Evolutionary conservation across 2,888 invertebrate species (phyloP).

Genomic region (Corbicula japonica): DNA sequence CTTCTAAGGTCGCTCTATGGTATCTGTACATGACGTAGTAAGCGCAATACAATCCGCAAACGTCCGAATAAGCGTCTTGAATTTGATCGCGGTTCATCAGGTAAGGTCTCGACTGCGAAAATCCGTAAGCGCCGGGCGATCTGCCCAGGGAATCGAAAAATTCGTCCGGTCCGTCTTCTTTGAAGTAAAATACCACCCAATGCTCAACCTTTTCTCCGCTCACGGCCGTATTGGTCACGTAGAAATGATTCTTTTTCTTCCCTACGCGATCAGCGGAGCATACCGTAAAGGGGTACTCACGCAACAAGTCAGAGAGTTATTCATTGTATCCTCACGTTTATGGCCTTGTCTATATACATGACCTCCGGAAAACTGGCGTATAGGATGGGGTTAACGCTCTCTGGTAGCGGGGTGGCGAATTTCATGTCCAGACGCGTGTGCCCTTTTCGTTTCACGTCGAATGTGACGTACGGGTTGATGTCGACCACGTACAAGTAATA

Average conservation of each 20-base stretch:
- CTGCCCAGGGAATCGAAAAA: constrained; percentile 47
- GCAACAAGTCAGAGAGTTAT: neutral
- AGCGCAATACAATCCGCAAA: constrained; percentile 31
- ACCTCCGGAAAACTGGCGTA: constrained; percentile 48
- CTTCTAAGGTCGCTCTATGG: neutral
- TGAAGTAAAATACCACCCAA: constrained; percentile 45
- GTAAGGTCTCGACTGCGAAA: neutral
- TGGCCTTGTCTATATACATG: constrained; percentile 25
- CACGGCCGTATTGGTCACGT: constrained; percentile 25
- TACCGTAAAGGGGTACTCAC: constrained; percentile 5
- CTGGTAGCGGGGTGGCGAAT: constrained; percentile 43
- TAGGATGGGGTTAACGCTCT: constrained; percentile 40
- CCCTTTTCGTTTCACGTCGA: constrained; percentile 43
- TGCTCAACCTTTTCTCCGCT: constrained; percentile 18
- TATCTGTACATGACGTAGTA: constrained; percentile 12
- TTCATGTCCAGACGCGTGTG: constrained; percentile 38
- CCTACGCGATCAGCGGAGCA: constrained; percentile 29
- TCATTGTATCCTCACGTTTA: constrained; percentile 20
- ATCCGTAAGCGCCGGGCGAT: constrained; percentile 12
- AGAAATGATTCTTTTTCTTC: neutral
- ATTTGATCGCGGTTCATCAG: neutral
- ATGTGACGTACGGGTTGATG: constrained; percentile 25
- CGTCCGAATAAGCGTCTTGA: constrained; percentile 22
- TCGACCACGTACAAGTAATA: constrained; percentile 37
- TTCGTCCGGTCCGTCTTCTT: constrained; percentile 25